Base-by-base conservation (phyloP, 2,888 invertebrate genomes). In the Aphelenchoides bicaudatus region DNA sequence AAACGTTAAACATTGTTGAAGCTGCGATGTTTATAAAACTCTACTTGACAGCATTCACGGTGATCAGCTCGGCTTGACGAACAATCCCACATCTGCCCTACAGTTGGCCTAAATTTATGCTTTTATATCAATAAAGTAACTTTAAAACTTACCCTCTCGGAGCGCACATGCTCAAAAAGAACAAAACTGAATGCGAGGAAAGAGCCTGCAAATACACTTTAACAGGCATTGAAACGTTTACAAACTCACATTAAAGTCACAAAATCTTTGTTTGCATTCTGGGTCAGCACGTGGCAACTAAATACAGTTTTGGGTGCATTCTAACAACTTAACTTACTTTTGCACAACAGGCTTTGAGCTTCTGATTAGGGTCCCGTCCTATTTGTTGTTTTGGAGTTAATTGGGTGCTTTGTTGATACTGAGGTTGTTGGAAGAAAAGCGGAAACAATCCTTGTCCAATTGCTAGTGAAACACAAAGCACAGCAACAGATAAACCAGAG, bases 41-140 rank as follows among this genome's bases (percentile, higher is more conserved):
- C 48, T 1, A 39, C 54, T 19, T 21, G 25, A 52, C 76, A 76
- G 55, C 77, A 77, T 3, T 46, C 47, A 10, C 60, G 57, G 59
- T 77, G 77, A 52, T 77, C 73, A 25, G 68, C 74, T 39, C 77
- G 58, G 10, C 67, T 66, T 0, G 75, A 75, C 3, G 77, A 76
- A 48, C 77, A 77, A 50, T 77, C 77, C 77, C 77, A 74, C 77
- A 77, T 77, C 58, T 73, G 73, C 31, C 77, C 77, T 31, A 77
- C 77, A 5, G 77, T 77, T 30, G 77, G 77, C 34, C 77, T n/a
- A n/a, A n/a, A n/a, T n/a, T n/a, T n/a, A n/a, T n/a, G n/a, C n/a
- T n/a, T n/a, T n/a, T n/a, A n/a, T n/a, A n/a, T n/a, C n/a, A n/a
- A n/a, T n/a, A n/a, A n/a, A n/a, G n/a, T n/a, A n/a, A n/a, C n/a